Evolutionary conservation across 2,113 vertebrate species (phyloP).

Genomic region (Tachysurus fulvidraco): DNA sequence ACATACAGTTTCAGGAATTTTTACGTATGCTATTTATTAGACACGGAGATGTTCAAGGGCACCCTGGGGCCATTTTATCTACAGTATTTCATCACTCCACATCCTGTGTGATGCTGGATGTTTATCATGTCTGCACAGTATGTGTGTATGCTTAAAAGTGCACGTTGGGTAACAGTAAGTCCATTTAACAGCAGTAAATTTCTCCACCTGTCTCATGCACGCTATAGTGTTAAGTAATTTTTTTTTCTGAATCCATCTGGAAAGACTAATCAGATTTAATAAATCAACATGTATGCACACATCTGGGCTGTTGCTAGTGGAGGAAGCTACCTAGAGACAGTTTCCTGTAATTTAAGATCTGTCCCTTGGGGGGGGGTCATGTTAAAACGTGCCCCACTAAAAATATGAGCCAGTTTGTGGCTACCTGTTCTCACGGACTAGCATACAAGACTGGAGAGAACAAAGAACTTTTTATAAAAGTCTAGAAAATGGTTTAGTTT

Average conservation of each 20-base stretch:
- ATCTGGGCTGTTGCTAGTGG: conserved; percentile 51
- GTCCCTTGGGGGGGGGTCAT: conserved; percentile 56
- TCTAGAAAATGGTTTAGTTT: background rate
- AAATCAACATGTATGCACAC: conserved; percentile 54
- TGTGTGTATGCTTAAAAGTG: conserved; percentile 1
- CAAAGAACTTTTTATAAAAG: conserved; percentile 39
- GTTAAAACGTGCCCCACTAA: conserved; percentile 49
- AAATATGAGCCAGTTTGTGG: conserved; percentile 63
- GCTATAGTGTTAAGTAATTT: conserved; percentile 42
- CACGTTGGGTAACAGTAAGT: conserved; percentile 58
- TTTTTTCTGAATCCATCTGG: conserved; percentile 51
- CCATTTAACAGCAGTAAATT: conserved; percentile 59
- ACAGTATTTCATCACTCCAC: conserved; percentile 18
- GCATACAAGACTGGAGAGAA: background rate
- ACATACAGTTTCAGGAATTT: background rate
- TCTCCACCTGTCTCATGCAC: conserved; percentile 61
- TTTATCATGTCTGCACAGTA: background rate
- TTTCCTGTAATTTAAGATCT: conserved; percentile 63
- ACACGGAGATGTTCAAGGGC: conserved; percentile 17
- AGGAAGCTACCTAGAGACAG: conserved; percentile 59
- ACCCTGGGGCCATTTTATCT: conserved; percentile 14
- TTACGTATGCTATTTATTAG: conserved; percentile 18
- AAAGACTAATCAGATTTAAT: conserved; percentile 65
- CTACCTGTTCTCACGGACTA: conserved; percentile 44
- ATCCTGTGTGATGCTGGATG: background rate